A percentile compares a stretch with the other conserved stretches of the same genome.
phyloP scores from a whole-genome alignment of 35 echinoderm and acorn worm genomes.

The Anneissia japonica region DNA sequence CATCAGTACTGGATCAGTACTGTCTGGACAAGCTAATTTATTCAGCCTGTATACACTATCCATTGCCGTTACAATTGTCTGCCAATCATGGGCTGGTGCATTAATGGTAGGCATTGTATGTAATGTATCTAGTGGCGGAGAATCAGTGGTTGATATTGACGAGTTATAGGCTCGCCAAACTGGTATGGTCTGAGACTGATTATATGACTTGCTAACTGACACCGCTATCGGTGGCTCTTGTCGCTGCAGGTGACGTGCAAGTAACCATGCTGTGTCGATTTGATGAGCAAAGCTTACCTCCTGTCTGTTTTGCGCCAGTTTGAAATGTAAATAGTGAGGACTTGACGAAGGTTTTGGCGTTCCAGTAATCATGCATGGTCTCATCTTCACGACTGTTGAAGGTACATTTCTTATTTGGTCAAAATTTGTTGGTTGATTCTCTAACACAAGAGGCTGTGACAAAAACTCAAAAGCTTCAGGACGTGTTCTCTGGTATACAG shows the following conservation, averaged over 20 bases:
- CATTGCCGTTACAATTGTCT: conserved; percentile 10
- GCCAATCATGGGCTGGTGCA: conserved; percentile 29
- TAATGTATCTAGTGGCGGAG: not conserved
- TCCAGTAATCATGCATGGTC: conserved; percentile 7
- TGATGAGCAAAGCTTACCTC: not conserved
- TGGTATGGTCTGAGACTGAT: conserved; percentile 17
- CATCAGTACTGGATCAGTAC: not conserved
- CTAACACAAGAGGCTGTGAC: not conserved
- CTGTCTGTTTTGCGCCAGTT: too few relatives aligned
- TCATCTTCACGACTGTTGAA: conserved; percentile 22
- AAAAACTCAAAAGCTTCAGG: not conserved
- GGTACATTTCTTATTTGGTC: not conserved
- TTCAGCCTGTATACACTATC: not conserved
- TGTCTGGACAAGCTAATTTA: not conserved
- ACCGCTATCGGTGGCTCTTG: not conserved
- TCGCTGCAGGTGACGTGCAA: conserved; percentile 16
- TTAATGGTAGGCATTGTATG: conserved; percentile 10
- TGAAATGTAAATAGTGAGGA: not conserved
- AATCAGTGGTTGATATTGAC: not conserved
- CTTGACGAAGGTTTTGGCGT: not conserved
- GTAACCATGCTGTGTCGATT: not conserved
- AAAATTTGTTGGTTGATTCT: conserved; percentile 14
- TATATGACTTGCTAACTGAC: not conserved
- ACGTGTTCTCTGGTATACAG: not conserved
- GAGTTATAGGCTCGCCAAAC: conserved; percentile 12